Evolutionary conservation across 2,888 invertebrate genomes (phyloP), one percentile per base, ranked within the genome.

Genomic region (Melipona bicolor): DNA sequence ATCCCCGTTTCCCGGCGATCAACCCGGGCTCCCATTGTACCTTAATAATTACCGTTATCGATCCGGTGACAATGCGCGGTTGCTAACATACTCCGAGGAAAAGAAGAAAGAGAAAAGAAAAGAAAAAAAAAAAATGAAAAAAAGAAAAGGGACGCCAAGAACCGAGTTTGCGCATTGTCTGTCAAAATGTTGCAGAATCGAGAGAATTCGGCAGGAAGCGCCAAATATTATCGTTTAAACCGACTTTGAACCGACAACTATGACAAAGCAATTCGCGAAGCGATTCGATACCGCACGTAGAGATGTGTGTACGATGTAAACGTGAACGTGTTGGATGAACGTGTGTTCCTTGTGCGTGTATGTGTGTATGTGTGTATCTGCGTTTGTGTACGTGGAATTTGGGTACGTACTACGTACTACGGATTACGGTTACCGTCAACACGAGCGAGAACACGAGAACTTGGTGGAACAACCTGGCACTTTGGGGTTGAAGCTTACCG

Each of bases 401-500:
- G 92, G 91, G 90, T 91, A 92, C 89, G 89, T 89, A 89, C 94
- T 94, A 93, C 94, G 91, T 90, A 91, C 93, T 94, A 93, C 91
- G 92, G 90, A 92, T 93, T 93, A 94, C 93, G 91, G 91, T 94
- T 92, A 94, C 91, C 93, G 92, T 93, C 89, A 92, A 93, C 90
- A 93, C 90, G 93, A 93, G 92, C 91, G 91, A 93, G 89, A 92
- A 93, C 91, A 92, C 92, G 93, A 93, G 92, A 93, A 93, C 91
- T 92, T 94, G 92, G 88, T 90, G 91, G 90, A 92, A 93, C 90
- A 93, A 93, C 88, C 91, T 92, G 92, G 92, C 91, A 94, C 88
- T 91, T 92, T 91, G 91, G 91, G 92, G 88, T 93, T 93, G 87
- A 92, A 94, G 94, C 94, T 94, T 94, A 94, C 94, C 94, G 92